Percentiles rank a stretch among this genome's conserved stretches.
phyloP scores from a whole-genome alignment of 2,888 invertebrate species.

The Acleris emargana region DNA sequence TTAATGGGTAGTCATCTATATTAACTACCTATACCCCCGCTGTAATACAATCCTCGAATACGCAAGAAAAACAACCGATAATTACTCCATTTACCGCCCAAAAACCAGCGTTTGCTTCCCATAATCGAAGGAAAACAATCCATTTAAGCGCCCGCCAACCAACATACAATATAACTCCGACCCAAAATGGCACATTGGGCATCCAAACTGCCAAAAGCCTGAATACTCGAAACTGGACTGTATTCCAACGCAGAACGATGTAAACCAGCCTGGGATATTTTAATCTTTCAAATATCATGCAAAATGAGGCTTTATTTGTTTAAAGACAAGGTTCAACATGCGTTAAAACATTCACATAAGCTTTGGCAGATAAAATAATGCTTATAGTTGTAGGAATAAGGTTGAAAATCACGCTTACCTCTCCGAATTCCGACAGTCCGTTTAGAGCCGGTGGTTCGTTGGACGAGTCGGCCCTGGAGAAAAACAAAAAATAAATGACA shows the following conservation, averaged over 20 bases:
- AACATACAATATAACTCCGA: neutral
- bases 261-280: too few relatives aligned
- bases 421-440: conserved; percentile 80
- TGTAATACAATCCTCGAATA: neutral
- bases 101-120: neutral
- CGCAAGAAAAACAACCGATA: conserved; percentile 22
- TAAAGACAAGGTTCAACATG: too few relatives aligned
- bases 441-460: conserved; percentile 75
- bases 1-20: too few relatives aligned
- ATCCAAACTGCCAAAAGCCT: too few relatives aligned
- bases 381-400: neutral
- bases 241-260: too few relatives aligned
- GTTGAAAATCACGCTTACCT: conserved; percentile 61
- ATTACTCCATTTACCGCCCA: conserved; percentile 14
- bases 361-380: neutral
- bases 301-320: too few relatives aligned
- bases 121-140: conserved; percentile 22
- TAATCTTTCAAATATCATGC: too few relatives aligned
- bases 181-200: too few relatives aligned
- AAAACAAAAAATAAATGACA: conserved; percentile 64
- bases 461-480: conserved; percentile 81
- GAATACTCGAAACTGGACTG: too few relatives aligned
- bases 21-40: neutral
- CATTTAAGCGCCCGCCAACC: neutral
- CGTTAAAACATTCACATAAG: conserved; percentile 10